These are phyloP conservation scores for Drosophila ohnishii DNA, from an alignment of 1,140 invertebrate species.

Conservation along the genomic window DNA sequence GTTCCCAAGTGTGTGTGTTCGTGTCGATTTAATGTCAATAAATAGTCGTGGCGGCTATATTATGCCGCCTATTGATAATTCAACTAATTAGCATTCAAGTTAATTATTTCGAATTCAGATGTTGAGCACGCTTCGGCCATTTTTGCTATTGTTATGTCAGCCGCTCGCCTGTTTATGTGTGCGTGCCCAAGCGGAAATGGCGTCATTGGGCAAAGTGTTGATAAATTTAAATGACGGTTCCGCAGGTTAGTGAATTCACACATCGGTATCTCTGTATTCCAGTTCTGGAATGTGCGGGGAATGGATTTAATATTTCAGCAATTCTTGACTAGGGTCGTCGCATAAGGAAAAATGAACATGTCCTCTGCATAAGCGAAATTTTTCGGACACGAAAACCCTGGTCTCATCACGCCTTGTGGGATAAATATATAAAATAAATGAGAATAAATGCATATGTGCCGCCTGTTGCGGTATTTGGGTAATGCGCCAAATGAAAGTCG, in stretches of 20 bases:
- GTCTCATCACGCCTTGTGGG: neutral
- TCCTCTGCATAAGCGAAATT: slow-evolving; percentile 3
- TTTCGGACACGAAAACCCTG: slow-evolving; percentile 21
- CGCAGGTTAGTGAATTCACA: slow-evolving; percentile 23
- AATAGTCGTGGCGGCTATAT: slow-evolving; percentile 38
- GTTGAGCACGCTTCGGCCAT: slow-evolving; percentile 44
- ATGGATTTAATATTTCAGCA: slow-evolving; percentile 17
- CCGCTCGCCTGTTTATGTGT: slow-evolving; percentile 22
- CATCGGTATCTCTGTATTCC: too few species aligned
- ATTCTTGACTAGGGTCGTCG: neutral
- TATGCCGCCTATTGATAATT: slow-evolving; percentile 66
- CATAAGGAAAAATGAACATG: slow-evolving; percentile 9
- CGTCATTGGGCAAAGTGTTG: slow-evolving; percentile 32
- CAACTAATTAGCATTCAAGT: slow-evolving; percentile 79
- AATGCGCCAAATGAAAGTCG: slow-evolving; percentile 35
- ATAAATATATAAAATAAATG: slow-evolving; percentile 14
- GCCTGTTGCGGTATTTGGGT: slow-evolving; percentile 13
- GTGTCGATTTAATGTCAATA: slow-evolving; percentile 64
- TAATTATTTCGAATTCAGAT: slow-evolving; percentile 74
- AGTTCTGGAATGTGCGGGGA: slow-evolving; percentile 14
- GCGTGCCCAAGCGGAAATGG: slow-evolving; percentile 23
- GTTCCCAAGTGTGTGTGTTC: neutral
- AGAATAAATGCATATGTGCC: slow-evolving; percentile 22
- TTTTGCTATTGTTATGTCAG: slow-evolving; percentile 58
- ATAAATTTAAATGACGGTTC: slow-evolving; percentile 27